Evolutionary conservation across 2,888 invertebrate genomes (phyloP).

Genomic region (Choreutis nemorana): DNA sequence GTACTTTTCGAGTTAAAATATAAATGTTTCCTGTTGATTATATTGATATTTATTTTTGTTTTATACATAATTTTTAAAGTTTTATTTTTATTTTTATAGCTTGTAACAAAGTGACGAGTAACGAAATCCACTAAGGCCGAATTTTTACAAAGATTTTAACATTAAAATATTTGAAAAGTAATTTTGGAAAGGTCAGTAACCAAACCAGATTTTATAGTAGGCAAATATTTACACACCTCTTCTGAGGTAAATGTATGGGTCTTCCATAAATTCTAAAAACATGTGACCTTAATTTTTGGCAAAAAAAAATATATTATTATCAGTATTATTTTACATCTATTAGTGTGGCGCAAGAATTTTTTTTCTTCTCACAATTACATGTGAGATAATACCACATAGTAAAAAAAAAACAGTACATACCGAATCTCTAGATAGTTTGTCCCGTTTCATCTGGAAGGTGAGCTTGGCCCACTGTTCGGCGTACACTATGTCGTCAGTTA

Average conservation of each 20-base stretch:
- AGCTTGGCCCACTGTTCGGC: constrained; percentile 84
- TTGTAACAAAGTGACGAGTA: no score
- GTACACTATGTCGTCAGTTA: constrained; percentile 81
- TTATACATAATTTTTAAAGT: no score
- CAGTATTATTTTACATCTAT: neutral
- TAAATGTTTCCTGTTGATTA: no score
- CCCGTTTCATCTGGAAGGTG: constrained; percentile 85
- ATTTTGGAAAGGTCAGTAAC: no score
- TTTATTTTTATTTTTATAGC: no score
- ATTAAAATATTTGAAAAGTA: no score
- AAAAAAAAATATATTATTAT: neutral
- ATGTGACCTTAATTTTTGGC: constrained; percentile 7
- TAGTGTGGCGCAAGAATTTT: neutral
- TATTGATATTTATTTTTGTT: no score
- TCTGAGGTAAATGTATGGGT: neutral
- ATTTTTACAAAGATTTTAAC: no score
- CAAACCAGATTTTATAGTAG: no score
- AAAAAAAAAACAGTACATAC: constrained; percentile 62
- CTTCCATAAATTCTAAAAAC: neutral
- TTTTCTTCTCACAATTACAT: neutral
- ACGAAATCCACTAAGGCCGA: no score
- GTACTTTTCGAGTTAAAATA: no score
- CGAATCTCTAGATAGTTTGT: constrained; percentile 80
- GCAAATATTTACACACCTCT: no score
- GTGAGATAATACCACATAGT: constrained; percentile 4